phyloP scores from a whole-genome alignment of 2,888 invertebrate species.

The Junonia oenone region DNA sequence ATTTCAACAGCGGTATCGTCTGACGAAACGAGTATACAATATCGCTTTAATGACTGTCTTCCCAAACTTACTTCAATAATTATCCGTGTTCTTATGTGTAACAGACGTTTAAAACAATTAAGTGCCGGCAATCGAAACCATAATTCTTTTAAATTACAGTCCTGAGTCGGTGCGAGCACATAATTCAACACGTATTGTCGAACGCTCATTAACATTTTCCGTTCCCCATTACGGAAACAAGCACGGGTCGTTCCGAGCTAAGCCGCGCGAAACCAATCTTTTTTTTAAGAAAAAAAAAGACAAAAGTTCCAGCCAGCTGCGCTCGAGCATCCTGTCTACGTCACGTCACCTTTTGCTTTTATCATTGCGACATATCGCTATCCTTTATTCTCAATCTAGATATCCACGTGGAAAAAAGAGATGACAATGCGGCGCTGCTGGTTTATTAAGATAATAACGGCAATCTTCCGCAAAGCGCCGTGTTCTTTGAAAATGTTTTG shows the following conservation, averaged over 20 bases:
- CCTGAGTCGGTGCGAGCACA: slow-evolving; percentile 39
- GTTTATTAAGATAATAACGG: slow-evolving; percentile 58
- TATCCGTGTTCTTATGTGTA: slow-evolving; percentile 29
- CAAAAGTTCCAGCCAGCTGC: slow-evolving; percentile 76
- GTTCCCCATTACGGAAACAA: slow-evolving; percentile 67
- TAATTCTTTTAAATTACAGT: slow-evolving; percentile 53
- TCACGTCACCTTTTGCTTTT: slow-evolving; percentile 65
- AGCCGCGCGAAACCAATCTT: slow-evolving; percentile 70
- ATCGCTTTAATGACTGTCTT: slow-evolving; percentile 3
- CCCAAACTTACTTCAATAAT: slow-evolving; percentile 18
- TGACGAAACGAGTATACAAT: slow-evolving; percentile 2
- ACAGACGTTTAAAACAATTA: slow-evolving; percentile 43
- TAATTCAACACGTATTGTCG: slow-evolving; percentile 56
- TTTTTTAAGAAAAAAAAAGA: slow-evolving; percentile 61
- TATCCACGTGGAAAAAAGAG: slow-evolving; percentile 39
- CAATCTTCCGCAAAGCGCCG: slow-evolving; percentile 62
- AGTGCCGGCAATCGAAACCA: slow-evolving; percentile 43
- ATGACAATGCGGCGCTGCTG: slow-evolving; percentile 44
- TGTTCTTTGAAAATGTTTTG: slow-evolving; percentile 61
- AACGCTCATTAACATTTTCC: slow-evolving; percentile 70
- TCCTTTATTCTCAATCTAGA: slow-evolving; percentile 44
- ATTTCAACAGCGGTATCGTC: not conserved
- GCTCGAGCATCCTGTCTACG: slow-evolving; percentile 74
- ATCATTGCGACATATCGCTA: slow-evolving; percentile 53
- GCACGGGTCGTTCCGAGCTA: slow-evolving; percentile 53